Evolutionary conservation across 2,797 vertebrate species (phyloP).

Genomic region (Corythornis leucogaster): DNA sequence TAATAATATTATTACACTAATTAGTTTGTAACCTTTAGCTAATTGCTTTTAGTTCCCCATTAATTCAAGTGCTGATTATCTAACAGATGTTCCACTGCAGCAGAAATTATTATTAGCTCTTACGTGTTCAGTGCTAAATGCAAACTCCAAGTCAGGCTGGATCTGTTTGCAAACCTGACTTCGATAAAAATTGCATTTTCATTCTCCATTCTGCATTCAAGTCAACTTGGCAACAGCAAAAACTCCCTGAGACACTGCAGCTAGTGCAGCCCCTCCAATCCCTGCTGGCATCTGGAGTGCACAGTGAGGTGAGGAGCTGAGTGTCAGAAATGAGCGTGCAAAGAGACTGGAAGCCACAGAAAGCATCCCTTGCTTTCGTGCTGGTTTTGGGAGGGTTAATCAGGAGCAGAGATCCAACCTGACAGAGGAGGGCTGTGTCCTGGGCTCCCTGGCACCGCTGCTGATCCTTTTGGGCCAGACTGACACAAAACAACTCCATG

Average conservation of each 20-base stretch:
- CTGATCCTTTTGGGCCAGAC: neutral
- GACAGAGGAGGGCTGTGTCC: neutral
- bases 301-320: neutral
- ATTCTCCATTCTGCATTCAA: neutral
- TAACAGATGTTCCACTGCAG: slow-evolving; percentile 56
- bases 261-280: neutral
- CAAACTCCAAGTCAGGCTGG: neutral
- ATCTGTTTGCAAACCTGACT: neutral
- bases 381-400: neutral
- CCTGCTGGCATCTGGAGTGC: neutral
- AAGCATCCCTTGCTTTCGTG: neutral
- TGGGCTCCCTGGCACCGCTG: neutral
- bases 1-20: slow-evolving; percentile 59
- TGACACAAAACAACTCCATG: neutral
- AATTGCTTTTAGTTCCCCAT: slow-evolving; percentile 60
- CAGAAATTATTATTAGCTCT: slow-evolving; percentile 34
- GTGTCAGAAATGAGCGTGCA: neutral
- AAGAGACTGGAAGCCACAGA: neutral
- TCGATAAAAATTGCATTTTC: neutral
- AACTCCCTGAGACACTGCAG: neutral
- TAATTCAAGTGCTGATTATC: slow-evolving; percentile 61
- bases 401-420: neutral
- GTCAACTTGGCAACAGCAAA: neutral
- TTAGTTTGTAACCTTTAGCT: slow-evolving; percentile 63
- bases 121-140: slow-evolving; percentile 43